phyloP scores from a whole-genome alignment of 1,140 invertebrate genomes.

The Bombus affinis region DNA sequence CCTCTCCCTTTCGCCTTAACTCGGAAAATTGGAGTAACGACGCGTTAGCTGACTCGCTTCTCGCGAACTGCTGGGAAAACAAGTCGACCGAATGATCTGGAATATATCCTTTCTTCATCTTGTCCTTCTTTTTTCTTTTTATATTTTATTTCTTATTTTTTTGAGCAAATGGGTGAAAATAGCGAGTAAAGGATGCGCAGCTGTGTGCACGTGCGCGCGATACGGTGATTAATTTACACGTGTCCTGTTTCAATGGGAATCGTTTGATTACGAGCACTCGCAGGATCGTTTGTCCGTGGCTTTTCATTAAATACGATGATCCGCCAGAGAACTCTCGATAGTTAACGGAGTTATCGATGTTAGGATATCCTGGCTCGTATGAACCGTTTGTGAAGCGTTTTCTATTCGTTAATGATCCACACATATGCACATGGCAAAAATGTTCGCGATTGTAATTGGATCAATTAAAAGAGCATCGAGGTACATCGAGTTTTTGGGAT shows the following conservation, averaged over 20 bases:
- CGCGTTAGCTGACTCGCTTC: slow-evolving; percentile 9
- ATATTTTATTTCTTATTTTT: neutral
- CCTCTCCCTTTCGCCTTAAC: neutral
- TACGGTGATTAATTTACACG: slow-evolving; percentile 36
- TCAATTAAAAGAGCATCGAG: neutral
- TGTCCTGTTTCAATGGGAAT: slow-evolving; percentile 9
- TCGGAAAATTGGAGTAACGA: slow-evolving; percentile 45
- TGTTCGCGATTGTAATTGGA: neutral
- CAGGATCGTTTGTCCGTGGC: slow-evolving; percentile 17
- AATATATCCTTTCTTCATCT: neutral
- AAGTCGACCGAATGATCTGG: neutral
- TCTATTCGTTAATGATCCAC: slow-evolving; percentile 1
- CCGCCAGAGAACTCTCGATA: neutral
- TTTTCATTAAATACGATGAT: slow-evolving; percentile 37
- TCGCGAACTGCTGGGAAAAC: neutral
- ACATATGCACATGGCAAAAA: neutral
- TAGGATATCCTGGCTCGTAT: neutral
- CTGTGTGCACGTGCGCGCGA: neutral
- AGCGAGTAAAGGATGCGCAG: too few species aligned
- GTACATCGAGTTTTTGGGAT: too few species aligned
- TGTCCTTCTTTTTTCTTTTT: too few species aligned
- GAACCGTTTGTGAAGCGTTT: neutral
- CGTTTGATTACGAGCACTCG: slow-evolving; percentile 31
- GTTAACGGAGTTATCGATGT: slow-evolving; percentile 2
- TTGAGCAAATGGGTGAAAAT: neutral